Percentiles rank a stretch among this genome's conserved stretches.
Conservation (phyloP, 2,797 vertebrate species). For the Cyprinella venusta region DNA sequence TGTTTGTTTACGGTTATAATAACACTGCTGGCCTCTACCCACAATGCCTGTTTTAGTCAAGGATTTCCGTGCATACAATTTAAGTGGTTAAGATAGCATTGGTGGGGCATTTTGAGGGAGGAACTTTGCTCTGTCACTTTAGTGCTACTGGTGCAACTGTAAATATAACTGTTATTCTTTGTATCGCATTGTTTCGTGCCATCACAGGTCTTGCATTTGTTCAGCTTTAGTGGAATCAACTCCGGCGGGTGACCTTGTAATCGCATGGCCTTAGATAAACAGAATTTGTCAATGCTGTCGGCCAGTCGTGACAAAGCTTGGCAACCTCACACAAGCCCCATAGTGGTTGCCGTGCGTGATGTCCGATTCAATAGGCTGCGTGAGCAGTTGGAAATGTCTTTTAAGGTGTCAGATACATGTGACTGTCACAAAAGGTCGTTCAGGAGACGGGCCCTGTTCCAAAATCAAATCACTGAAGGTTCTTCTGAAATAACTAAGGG, state of each 20-base stretch:
- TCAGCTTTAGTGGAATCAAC: not conserved
- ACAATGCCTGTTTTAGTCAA: constrained; percentile 69
- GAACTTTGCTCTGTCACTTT: constrained; percentile 12
- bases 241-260: constrained; percentile 24
- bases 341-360: not conserved
- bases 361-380: constrained; percentile 19
- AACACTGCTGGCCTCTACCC: constrained; percentile 61
- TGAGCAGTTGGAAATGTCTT: constrained; percentile 32
- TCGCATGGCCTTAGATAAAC: constrained; percentile 27
- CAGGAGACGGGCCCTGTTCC: not conserved
- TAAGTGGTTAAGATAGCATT: constrained; percentile 47
- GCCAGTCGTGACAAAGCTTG: constrained; percentile 27
- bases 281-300: constrained; percentile 28
- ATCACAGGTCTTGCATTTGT: constrained; percentile 25
- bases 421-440: constrained; percentile 17
- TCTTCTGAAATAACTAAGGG: too few relatives aligned
- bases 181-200: not conserved
- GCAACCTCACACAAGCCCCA: constrained; percentile 20
- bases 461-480: too few relatives aligned
- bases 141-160: not conserved
- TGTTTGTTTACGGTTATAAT: constrained; percentile 77
- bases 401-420: constrained; percentile 12
- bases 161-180: not conserved
- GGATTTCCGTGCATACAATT: constrained; percentile 68
- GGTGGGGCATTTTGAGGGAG: not conserved